Base-by-base conservation (phyloP, 2,113 vertebrate species). In the Rhabdomys dilectus region DNA sequence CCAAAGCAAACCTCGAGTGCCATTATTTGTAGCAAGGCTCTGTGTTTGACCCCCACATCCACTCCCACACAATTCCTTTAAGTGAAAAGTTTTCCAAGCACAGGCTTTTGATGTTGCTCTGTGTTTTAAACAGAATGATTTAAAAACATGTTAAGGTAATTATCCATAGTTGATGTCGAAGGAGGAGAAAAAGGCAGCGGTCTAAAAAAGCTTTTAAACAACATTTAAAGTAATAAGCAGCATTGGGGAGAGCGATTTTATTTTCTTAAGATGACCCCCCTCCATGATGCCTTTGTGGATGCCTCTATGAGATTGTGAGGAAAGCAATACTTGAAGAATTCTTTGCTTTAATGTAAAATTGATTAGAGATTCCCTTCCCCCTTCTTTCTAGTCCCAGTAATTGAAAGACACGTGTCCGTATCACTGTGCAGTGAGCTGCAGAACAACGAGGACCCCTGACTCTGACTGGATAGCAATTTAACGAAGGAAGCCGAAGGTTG, bases 101-200 rank as follows among this genome's bases (percentile, higher is more conserved):
- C 6, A 21, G 80, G 88, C 81, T 96, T 95, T 93, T 80, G 91
- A 88, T 95, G 91, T 78, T 51, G 58, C 86, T 94, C 12, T 96
- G 94, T 97, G 96, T 93, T 94, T 98, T 95, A 97, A 98, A 98
- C 95, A 96, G 91, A 94, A 96, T 97, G 96, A 97, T 97, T 98
- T 98, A 97, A 97, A 97, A 97, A 95, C 95, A 94, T 96, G 96
- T 92, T 91, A 96, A 95, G 62, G 92, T 95, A 98, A 97, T 98
- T 98, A 98, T 97, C 91, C 51, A 93, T 93, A 95, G 96, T 97
- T 89, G 96, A 97, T 97, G 96, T 91, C 81, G 80, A 97, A 97
- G 94, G 89, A 91, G 88, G 85, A 96, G 82, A 97, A 95, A 73
- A 97, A 91, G 92, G 89, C 56, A 96, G 53, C 53, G 48, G 97